Conservation (phyloP, 2,888 invertebrate species). For the Plagodis dolabraria region DNA sequence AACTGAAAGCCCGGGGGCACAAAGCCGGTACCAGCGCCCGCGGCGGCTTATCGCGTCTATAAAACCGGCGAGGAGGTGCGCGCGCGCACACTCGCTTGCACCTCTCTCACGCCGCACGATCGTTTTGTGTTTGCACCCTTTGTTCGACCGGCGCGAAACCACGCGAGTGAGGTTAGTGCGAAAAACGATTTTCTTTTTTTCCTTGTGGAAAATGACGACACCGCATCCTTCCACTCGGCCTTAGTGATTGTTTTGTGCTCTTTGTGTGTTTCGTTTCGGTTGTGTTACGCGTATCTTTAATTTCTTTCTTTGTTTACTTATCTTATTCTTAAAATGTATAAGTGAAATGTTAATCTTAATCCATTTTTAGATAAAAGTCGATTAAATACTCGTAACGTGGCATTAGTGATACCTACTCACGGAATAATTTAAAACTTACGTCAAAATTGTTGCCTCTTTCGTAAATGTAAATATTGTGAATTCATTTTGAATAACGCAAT, state of each 20-base stretch:
- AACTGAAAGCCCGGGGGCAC: slow-evolving; percentile 39
- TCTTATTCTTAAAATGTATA: neutral
- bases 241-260: slow-evolving; percentile 44
- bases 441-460: neutral
- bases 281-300: slow-evolving; percentile 28
- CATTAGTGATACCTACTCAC: neutral
- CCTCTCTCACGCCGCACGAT: slow-evolving; percentile 66
- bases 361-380: slow-evolving; percentile 19
- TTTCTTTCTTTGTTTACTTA: too few relatives aligned
- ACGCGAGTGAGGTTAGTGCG: slow-evolving; percentile 76
- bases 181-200: slow-evolving; percentile 43
- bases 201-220: slow-evolving; percentile 33
- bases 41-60: slow-evolving; percentile 71
- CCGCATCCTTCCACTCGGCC: slow-evolving; percentile 29
- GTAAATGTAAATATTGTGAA: slow-evolving; percentile 1
- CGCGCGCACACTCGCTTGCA: slow-evolving; percentile 77
- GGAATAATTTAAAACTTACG: neutral
- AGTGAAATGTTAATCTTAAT: slow-evolving; percentile 26
- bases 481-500: slow-evolving; percentile 5
- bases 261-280: slow-evolving; percentile 28
- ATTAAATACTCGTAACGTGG: slow-evolving; percentile 1
- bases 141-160: slow-evolving; percentile 57
- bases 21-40: slow-evolving; percentile 52
- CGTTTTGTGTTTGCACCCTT: slow-evolving; percentile 62
- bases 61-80: slow-evolving; percentile 65